Evolutionary conservation across 2,888 invertebrate genomes (phyloP), one percentile per base, ranked within the genome.

Genomic region (Bibio marci): DNA sequence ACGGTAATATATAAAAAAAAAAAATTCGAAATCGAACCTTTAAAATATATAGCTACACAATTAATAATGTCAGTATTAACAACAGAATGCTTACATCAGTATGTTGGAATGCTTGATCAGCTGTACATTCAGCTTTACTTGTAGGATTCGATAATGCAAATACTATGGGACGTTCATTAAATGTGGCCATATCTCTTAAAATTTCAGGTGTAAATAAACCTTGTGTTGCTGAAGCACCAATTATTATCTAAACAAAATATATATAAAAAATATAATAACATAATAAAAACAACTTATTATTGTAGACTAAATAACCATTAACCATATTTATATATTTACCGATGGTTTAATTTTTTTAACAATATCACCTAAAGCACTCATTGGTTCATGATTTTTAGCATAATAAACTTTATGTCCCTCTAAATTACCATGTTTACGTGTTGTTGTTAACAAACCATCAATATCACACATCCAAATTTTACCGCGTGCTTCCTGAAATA

Each of bases 141-240:
- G 98, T 99, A 6, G 98, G 98, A 66, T 98, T 98, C 49, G 95
- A 95, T 31, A 98, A 70, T 10, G 98, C 97, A 58, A 98, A 97
- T 46, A 98, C 80, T 48, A 98, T 73, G 0, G 98, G 98, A 38
- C 81, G 70, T 4, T 90, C 78, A 48, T 90, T 88, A 56, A 80
- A 79, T 41, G 67, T 60, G 0, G 78, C 87, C 95, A 99, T 94
- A 48, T 76, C 76, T 51, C 73, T 65, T 37, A 98, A 63, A 36
- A 99, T 77, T 47, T 79, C 78, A 7, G 82, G 73, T 0, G 86
- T 92, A 59, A 98, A 99, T 0, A 90, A 83, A 15, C 90, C 90
- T 31, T 81, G 76, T 12, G 82, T 78, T 0, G 94, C 95, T 3
- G 95, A 87, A 38, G 92, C 95, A 47, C 95, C 94, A 76, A 60